A percentile compares a stretch with the other conserved stretches of the same genome.
Conservation (phyloP, 2,888 invertebrate genomes). For the Odontomyia ornata region DNA sequence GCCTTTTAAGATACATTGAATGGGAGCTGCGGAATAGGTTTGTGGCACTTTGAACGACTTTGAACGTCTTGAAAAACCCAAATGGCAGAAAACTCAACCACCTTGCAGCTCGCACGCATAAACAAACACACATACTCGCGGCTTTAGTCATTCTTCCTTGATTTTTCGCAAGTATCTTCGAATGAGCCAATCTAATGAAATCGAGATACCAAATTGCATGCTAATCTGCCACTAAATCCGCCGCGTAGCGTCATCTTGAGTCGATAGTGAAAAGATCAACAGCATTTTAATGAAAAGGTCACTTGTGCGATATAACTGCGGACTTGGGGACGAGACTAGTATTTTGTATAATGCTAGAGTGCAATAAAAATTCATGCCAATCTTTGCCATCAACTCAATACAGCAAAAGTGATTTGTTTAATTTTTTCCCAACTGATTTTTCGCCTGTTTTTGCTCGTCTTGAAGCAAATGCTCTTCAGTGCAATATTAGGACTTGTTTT, state of each 20-base stretch:
- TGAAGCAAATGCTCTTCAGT: background rate
- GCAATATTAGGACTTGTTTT: background rate
- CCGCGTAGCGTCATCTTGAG: background rate
- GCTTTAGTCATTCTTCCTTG: background rate
- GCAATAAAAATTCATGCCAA: background rate
- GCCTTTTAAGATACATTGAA: background rate
- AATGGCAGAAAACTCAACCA: background rate
- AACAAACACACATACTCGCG: background rate
- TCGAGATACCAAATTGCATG: background rate
- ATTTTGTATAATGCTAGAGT: background rate
- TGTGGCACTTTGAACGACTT: background rate
- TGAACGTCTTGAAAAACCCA: conserved; percentile 10
- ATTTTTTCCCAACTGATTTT: too few relatives aligned
- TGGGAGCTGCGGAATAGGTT: background rate
- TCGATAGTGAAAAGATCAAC: conserved; percentile 20
- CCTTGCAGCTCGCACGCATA: background rate
- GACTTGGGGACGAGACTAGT: too few relatives aligned
- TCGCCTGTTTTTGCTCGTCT: background rate
- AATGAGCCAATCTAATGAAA: too few relatives aligned
- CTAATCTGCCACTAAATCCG: background rate
- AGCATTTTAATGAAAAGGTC: conserved; percentile 26
- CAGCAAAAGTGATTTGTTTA: background rate
- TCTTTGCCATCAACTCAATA: background rate
- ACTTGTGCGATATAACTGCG: conserved; percentile 4
- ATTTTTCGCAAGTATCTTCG: background rate